Base-by-base conservation (phyloP, 2,888 invertebrate genomes). In the Ornithoptera priamus region DNA sequence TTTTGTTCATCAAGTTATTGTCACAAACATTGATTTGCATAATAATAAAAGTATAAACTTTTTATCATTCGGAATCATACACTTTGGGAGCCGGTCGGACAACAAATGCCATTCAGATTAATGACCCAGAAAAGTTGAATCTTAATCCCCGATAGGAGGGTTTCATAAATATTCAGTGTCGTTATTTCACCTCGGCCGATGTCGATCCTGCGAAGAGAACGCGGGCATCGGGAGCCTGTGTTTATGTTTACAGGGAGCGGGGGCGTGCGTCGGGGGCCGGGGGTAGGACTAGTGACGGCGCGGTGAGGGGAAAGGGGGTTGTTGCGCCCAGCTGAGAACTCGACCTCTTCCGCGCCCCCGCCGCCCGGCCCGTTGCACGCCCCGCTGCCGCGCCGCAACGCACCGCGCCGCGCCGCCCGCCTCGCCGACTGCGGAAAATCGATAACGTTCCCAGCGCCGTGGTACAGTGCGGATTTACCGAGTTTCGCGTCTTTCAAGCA, bases 101-200 rank as follows among this genome's bases (percentile, higher is more conserved):
- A 78, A 78, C 80, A 79, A 83, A 81, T 79, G 77, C 77, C 75
- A 78, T 80, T 79, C 77, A 78, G 80, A 86, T 85, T 85, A 85
- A 86, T 87, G 88, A 86, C 88, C 87, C 86, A 87, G 85, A 89
- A 88, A 87, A 89, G 85, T 88, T 85, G 82, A 87, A 84, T 87
- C 86, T 88, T 90, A 89, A 59, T 89, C 87, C 86, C 78, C 85
- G 85, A 87, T 89, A 88, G 85, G 84, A 81, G 81, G 80, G 82
- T 82, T 85, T 89, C 88, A 91, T 91, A 91, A 90, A 91, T 91
- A 92, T 92, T 91, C 91, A 88, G 85, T 81, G 85, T 87, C 85
- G 86, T 89, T 90, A 90, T 90, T 90, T 89, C 88, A 90, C 90
- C 89, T 90, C 88, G 85, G 78, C 85, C 85, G 85, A 85, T 85